Evolutionary conservation across 2,797 vertebrate species (phyloP).

Genomic region (Ataeniobius toweri): DNA sequence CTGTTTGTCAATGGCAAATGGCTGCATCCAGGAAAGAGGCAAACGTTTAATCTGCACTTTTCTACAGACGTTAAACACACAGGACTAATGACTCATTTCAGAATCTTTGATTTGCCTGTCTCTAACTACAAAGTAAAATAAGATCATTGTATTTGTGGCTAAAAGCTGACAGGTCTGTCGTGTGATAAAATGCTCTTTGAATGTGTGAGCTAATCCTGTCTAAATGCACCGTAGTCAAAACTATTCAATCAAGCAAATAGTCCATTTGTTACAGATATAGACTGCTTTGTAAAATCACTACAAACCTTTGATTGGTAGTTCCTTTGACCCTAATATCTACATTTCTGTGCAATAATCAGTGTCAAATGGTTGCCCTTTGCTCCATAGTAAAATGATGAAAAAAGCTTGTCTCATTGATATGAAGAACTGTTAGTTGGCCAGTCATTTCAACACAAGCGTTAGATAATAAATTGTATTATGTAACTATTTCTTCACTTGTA

Average conservation of each 20-base stretch:
- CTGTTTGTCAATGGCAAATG: background rate
- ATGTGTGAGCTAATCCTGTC: background rate
- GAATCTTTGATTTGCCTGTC: background rate
- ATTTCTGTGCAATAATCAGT: conserved; percentile 10
- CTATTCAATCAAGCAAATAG: background rate
- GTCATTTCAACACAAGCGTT: conserved; percentile 7
- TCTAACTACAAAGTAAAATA: background rate
- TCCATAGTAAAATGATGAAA: conserved; percentile 25
- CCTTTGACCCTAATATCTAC: conserved; percentile 4
- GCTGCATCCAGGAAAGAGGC: background rate
- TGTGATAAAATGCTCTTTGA: background rate
- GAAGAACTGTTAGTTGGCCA: background rate
- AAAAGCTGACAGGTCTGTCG: background rate
- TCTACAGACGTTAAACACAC: background rate
- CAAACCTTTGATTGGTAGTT: conserved; percentile 16
- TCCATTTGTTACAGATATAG: background rate
- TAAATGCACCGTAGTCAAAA: background rate
- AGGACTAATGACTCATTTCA: background rate
- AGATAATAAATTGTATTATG: background rate
- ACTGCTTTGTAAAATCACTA: background rate
- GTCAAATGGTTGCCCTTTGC: conserved; percentile 26
- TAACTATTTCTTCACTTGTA: background rate
- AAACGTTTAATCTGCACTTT: background rate
- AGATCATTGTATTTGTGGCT: conserved; percentile 3
- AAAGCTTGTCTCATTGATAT: background rate